Evolutionary conservation across 2,888 invertebrate genomes (phyloP).

Genomic region (Nomada fucata): DNA sequence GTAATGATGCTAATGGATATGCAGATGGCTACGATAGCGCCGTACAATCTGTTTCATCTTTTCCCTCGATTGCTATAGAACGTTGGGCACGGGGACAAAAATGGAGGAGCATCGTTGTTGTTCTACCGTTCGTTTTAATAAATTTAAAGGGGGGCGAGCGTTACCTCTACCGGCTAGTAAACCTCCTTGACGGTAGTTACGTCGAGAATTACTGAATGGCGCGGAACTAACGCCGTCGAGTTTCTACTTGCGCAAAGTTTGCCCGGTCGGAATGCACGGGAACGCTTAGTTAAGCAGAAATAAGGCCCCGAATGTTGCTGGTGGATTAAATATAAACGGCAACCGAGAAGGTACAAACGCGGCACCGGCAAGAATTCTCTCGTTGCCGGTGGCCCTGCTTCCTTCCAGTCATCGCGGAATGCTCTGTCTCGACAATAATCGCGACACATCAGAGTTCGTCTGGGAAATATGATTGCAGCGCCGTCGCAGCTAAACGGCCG

Average conservation of each 20-base stretch:
- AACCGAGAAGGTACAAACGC: constrained; percentile 47
- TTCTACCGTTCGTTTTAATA: constrained; percentile 33
- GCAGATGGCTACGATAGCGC: too few species aligned
- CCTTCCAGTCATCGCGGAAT: constrained; percentile 7
- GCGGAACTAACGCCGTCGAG: constrained; percentile 61
- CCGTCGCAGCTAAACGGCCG: constrained; percentile 2
- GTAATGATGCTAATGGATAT: not conserved
- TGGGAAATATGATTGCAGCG: constrained; percentile 13
- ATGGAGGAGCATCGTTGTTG: not conserved
- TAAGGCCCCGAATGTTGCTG: constrained; percentile 57
- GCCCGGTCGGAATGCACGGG: constrained; percentile 42
- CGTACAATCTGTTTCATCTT: too few species aligned
- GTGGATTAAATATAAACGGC: constrained; percentile 58
- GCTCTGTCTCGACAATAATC: constrained; percentile 30
- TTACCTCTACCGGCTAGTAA: constrained; percentile 59
- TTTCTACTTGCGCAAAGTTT: constrained; percentile 63
- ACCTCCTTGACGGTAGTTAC: constrained; percentile 51
- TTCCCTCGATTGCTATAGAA: too few species aligned
- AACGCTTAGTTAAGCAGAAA: constrained; percentile 67
- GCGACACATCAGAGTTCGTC: constrained; percentile 34
- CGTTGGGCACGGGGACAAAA: too few species aligned
- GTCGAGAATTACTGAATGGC: constrained; percentile 59
- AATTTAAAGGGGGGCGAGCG: constrained; percentile 28
- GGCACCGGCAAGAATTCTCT: constrained; percentile 39
- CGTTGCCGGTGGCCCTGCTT: not conserved